Evolutionary conservation across 2,888 invertebrate species (phyloP).

Genomic region (Hyposoter didymator): DNA sequence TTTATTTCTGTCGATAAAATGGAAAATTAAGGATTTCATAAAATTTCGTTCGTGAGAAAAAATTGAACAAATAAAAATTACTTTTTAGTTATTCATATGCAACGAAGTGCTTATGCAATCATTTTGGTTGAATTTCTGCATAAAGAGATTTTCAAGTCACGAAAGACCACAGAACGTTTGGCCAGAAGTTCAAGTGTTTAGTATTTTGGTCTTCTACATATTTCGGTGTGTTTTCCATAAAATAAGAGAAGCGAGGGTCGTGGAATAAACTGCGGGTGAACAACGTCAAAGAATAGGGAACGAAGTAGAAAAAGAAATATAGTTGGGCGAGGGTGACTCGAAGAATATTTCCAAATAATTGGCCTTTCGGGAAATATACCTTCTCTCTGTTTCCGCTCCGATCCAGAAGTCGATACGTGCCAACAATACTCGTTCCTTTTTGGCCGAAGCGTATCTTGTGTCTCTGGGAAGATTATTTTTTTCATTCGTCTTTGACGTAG

Average conservation of each 20-base stretch:
- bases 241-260: slow-evolving; percentile 14
- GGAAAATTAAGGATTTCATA: too few relatives aligned
- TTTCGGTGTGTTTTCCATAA: slow-evolving; percentile 25
- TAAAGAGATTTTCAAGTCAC: background rate
- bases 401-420: slow-evolving; percentile 26
- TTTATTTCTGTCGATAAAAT: too few relatives aligned
- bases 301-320: slow-evolving; percentile 35
- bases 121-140: background rate
- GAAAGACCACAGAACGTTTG: background rate
- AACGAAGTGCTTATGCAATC: too few relatives aligned
- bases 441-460: background rate
- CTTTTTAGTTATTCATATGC: too few relatives aligned
- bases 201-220: background rate
- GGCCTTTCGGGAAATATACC: slow-evolving; percentile 61
- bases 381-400: background rate
- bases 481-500: background rate
- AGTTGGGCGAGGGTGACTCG: slow-evolving; percentile 29
- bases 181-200: background rate
- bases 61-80: too few relatives aligned
- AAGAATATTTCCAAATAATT: slow-evolving; percentile 60
- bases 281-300: background rate
- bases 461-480: slow-evolving; percentile 17
- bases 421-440: slow-evolving; percentile 25
- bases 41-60: too few relatives aligned
- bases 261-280: slow-evolving; percentile 23